Evolutionary conservation across 2,888 invertebrate genomes (phyloP), one percentile per base, ranked within the genome.

Genomic region (Stenurella melanura): DNA sequence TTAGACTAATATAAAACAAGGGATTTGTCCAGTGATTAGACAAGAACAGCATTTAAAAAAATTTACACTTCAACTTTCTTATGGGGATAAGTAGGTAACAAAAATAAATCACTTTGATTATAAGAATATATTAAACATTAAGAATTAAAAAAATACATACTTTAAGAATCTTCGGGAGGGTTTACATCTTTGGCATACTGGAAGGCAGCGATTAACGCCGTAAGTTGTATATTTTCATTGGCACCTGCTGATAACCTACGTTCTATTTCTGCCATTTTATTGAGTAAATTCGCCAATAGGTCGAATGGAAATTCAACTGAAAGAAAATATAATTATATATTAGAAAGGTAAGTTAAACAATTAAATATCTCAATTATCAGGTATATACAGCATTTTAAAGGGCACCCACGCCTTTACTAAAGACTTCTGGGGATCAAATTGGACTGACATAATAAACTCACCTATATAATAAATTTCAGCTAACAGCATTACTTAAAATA

Each of bases 221-320:
- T 94, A 17, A 98, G 91, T 90, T 99, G 98, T 63, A 98, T 93
- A 82, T 95, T 94, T 90, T 99, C 99, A 87, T 93, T 95, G 79
- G 97, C 95, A 30, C 99, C 99, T 78, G 93, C 92, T 0, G 97
- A 91, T 42, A 99, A 90, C 50, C 97, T 92, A 87, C 95, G 93
- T 90, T 99, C 99, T 73, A 98, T 94, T 82, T 96, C 95, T 1
- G 98, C 94, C 93, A 99, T 93, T 90, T 96, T 96, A 61, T 95
- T 94, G 70, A 98, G 89, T 34, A 99, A 90, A 78, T 94, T 91
- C 74, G 96, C 93, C 84, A 97, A 90, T 50, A 96, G 93, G 60
- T 94, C 92, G 71, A 94, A 92, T 0, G 98, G 97, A 69, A 98
- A 92, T 87, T 97, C 97, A 90, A 97, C 98, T 98, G 90, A 74